Evolutionary conservation across 2,113 vertebrate genomes (phyloP).

Genomic region (Gnathonemus longibarbis): DNA sequence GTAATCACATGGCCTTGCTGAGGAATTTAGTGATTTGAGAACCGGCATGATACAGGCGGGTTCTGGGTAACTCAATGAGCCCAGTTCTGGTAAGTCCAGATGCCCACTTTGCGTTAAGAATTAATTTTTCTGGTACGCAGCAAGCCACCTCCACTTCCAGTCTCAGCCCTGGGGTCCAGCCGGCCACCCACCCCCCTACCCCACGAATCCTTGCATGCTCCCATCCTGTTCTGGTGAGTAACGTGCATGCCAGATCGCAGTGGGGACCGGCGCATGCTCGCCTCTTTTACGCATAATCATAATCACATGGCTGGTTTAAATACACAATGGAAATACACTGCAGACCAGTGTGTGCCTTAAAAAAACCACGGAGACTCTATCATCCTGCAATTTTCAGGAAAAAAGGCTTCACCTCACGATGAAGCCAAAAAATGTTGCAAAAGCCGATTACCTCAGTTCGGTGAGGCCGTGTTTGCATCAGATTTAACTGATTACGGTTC

Average conservation of each 20-base stretch:
- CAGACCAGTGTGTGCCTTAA: not conserved
- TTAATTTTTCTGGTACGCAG: constrained; percentile 41
- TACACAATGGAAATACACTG: not conserved
- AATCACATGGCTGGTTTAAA: not conserved
- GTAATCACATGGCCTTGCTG: not conserved
- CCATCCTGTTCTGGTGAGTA: not conserved
- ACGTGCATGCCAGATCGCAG: not conserved
- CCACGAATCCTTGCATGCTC: not conserved
- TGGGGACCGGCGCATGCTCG: not conserved
- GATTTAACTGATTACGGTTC: constrained; percentile 40
- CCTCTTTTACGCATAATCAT: not conserved
- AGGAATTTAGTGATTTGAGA: not conserved
- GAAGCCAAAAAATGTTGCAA: constrained; percentile 8
- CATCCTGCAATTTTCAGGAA: not conserved
- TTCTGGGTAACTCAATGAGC: not conserved
- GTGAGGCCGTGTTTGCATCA: constrained; percentile 1
- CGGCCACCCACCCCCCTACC: not conserved
- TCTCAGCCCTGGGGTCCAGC: not conserved
- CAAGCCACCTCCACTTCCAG: not conserved
- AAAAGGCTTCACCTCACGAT: not conserved
- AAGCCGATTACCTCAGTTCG: constrained; percentile 28
- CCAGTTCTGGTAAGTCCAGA: not conserved
- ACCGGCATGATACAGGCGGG: not conserved
- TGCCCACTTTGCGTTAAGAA: constrained; percentile 32
- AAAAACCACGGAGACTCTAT: not conserved